These are phyloP conservation scores for Ophraella communa DNA, from an alignment of 2,888 invertebrate genomes.

Conservation along the genomic window DNA sequence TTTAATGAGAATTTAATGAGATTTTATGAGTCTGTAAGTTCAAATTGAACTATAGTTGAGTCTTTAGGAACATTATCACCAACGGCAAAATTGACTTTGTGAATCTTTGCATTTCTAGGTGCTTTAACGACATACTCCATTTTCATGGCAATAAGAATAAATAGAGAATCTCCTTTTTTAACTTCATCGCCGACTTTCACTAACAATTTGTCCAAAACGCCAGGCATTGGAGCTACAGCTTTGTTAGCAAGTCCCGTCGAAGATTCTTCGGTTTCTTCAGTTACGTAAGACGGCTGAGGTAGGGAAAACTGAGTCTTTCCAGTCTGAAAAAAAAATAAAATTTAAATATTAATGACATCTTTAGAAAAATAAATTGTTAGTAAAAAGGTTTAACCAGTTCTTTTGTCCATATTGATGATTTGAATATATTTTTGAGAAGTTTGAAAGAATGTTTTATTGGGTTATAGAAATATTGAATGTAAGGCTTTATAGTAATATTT, in stretches of 20 bases:
- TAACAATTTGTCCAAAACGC: slow-evolving; percentile 88
- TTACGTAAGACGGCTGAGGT: slow-evolving; percentile 67
- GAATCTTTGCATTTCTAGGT: slow-evolving; percentile 77
- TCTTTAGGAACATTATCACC: slow-evolving; percentile 88
- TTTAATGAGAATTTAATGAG: background rate
- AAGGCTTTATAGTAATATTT: no score
- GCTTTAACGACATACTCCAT: slow-evolving; percentile 98
- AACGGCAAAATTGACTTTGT: slow-evolving; percentile 71
- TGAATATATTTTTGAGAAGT: no score
- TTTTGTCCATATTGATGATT: no score
- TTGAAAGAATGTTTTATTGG: no score
- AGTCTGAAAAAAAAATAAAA: slow-evolving; percentile 60
- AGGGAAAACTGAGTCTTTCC: slow-evolving; percentile 72
- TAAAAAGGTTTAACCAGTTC: no score
- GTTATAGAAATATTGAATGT: no score
- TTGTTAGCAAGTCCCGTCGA: slow-evolving; percentile 60
- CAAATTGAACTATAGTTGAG: slow-evolving; percentile 66
- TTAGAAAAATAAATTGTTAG: no score
- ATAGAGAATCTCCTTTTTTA: slow-evolving; percentile 85
- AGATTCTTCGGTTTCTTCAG: slow-evolving; percentile 55
- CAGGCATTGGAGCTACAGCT: slow-evolving; percentile 92
- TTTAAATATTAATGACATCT: no score
- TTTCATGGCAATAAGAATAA: slow-evolving; percentile 98
- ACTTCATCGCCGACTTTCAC: slow-evolving; percentile 84
- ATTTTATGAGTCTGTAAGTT: slow-evolving; percentile 45